Evolutionary conservation across 2,113 vertebrate genomes (phyloP).

Genomic region (Brachypteracias leptosomus): DNA sequence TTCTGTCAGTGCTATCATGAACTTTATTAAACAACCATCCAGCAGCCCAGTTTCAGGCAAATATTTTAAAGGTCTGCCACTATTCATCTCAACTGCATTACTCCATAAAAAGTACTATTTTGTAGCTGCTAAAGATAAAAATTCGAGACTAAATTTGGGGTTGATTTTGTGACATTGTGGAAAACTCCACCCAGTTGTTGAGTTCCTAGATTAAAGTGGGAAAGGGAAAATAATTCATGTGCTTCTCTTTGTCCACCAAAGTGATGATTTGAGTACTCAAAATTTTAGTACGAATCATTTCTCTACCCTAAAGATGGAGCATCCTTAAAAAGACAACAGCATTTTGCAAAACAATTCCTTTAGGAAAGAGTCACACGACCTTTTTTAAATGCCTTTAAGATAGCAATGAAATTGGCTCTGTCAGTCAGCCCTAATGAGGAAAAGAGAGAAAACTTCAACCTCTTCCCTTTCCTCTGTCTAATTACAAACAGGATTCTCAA

Average conservation of each 20-base stretch:
- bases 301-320: background rate
- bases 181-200: background rate
- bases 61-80: background rate
- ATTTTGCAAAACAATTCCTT: slow-evolving; percentile 58
- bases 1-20: background rate
- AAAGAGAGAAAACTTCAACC: slow-evolving; percentile 38
- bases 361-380: slow-evolving; percentile 55
- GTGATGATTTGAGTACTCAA: background rate
- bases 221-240: background rate
- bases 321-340: slow-evolving; percentile 17
- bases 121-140: background rate
- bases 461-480: slow-evolving; percentile 40
- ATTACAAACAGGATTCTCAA: slow-evolving; percentile 54
- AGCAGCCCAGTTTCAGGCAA: background rate
- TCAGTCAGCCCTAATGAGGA: slow-evolving; percentile 54
- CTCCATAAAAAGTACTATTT: background rate
- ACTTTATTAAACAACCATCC: background rate
- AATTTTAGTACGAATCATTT: background rate
- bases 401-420: slow-evolving; percentile 54
- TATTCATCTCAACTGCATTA: background rate
- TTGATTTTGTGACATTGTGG: background rate
- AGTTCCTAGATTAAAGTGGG: background rate
- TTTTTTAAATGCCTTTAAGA: slow-evolving; percentile 62
- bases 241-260: background rate
- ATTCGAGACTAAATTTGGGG: background rate